A percentile compares a stretch with the other conserved stretches of the same genome.
Conservation (phyloP, 2,797 vertebrate genomes). For the Chromobotia macracanthus region DNA sequence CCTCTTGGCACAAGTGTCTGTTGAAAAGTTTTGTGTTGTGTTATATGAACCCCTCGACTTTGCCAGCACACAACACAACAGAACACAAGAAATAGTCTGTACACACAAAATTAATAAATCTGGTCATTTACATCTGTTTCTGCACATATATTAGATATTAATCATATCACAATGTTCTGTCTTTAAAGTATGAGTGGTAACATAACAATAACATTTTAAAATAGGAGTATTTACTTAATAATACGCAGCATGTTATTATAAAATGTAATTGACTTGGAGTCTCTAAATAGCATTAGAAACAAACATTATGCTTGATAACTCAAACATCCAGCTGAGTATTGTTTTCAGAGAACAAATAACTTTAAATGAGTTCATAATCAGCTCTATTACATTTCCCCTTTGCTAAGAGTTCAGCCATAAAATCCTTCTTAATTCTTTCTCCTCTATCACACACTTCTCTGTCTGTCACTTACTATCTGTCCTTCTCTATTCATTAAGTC, state of each 20-base stretch:
- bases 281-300: conserved; percentile 2
- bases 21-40: neutral
- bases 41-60: neutral
- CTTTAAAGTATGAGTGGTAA: too few species aligned
- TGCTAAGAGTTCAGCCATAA: conserved; percentile 7
- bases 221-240: neutral
- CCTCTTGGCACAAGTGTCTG: conserved; percentile 17
- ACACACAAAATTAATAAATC: neutral
- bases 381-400: conserved; percentile 12
- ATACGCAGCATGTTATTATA: neutral
- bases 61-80: neutral
- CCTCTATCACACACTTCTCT: conserved; percentile 3
- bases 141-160: neutral
- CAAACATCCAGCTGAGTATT: neutral
- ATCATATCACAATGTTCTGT: neutral
- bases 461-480: conserved; percentile 32
- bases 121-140: neutral
- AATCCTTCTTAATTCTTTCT: conserved; percentile 1
- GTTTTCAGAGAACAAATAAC: conserved; percentile 3
- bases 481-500: conserved; percentile 21
- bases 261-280: neutral
- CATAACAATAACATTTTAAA: neutral
- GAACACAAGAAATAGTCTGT: neutral
- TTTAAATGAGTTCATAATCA: conserved; percentile 11
- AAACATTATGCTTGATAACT: neutral